phyloP scores from a whole-genome alignment of 2,113 vertebrate genomes.

The Rhinopomastus cyanomelas region DNA sequence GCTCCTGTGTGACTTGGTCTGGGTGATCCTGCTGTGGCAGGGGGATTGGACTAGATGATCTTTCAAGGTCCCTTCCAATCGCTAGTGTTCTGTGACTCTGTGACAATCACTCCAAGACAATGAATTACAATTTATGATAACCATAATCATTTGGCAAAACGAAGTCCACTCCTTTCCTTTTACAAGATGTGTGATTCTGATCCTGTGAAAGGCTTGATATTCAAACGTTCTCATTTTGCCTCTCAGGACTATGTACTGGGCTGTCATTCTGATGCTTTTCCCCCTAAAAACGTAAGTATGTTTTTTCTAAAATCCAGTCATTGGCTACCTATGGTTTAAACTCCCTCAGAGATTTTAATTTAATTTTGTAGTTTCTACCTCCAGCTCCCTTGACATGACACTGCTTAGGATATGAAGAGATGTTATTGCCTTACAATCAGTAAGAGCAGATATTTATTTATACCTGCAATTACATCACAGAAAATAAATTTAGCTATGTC shows the following conservation, averaged over 20 bases:
- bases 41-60: no score
- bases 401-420: neutral
- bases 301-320: neutral
- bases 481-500: neutral
- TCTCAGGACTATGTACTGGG: neutral
- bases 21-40: no score
- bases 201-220: neutral
- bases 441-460: neutral
- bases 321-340: neutral
- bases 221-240: neutral
- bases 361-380: neutral
- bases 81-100: no score
- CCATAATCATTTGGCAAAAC: neutral
- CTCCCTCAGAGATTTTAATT: neutral
- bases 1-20: no score
- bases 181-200: rapidly evolving
- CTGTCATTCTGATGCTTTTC: neutral
- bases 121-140: neutral
- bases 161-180: neutral
- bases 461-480: no score
- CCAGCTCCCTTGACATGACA: neutral
- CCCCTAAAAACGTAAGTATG: neutral
- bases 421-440: neutral
- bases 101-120: neutral
- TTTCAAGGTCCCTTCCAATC: no score